Base-by-base conservation (phyloP, 2,113 vertebrate genomes). In the Poicephalus meyeri region DNA sequence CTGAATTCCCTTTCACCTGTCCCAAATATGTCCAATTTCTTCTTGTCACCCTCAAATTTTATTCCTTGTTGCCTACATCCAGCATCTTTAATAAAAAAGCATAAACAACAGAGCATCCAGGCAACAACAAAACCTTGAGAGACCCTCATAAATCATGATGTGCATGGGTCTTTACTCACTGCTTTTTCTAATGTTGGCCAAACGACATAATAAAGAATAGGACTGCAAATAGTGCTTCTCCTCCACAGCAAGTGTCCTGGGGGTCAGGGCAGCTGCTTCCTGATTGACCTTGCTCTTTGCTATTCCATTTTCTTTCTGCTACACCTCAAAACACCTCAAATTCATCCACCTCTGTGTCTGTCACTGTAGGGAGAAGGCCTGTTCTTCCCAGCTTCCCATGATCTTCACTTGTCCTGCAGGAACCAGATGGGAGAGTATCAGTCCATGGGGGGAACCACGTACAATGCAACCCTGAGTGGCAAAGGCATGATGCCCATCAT, bases 371-470 rank as follows among this genome's bases (percentile, higher is more conserved):
- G 18, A 73, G 35, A 71, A 71, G 44, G 29, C 49, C 42, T 2
- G 7, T 8, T 79, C 55, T 81, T 86, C 49, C 33, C 64, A 55
- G 25, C 9, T 58, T 23, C 3, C 91, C 7, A 11, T 21, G n/a
- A 79, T 16, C 25, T 88, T 47, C 33, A 5, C 21, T 49, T 33
- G 76, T 26, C 52, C 37, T 55, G 16, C 35, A 84, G 63, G 47
- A 73, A 56, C 5, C 63, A 35, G 71, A 13, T 0, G 8, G 37
- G 18, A 66, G 6, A 18, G 26, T 5, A 11, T 16, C 2, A 1
- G 13, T 25, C 20, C 5, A 6, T 1, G 29, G 21, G n/a, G 19
- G 5, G 4, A 65, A 11, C 41, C 2, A 1, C 0, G 10, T 14
- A 69, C 69, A 56, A 3, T 1, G 2, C 46, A 52, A 21, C 16